These are phyloP conservation scores for Rhogogaster chlorosoma DNA, from an alignment of 2,888 invertebrate species.

Conservation along the genomic window DNA sequence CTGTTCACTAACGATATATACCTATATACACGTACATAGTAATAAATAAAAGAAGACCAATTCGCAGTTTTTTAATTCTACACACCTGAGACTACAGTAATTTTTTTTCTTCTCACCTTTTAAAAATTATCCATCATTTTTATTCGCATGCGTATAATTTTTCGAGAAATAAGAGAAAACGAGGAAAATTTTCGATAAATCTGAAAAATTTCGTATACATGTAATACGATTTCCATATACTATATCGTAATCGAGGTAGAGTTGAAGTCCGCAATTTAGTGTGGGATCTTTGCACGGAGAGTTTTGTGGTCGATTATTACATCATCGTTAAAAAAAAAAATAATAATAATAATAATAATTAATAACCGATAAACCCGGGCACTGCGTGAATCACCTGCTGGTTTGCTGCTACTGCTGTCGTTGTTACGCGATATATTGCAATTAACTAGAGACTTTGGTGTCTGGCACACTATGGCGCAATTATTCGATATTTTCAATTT, in stretches of 20 bases:
- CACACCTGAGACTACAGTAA: no score
- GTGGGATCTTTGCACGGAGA: neutral
- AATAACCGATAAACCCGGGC: neutral
- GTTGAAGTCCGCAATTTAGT: neutral
- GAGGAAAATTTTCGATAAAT: no score
- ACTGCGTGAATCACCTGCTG: conserved; percentile 5
- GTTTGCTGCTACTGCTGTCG: neutral
- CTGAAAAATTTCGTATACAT: no score
- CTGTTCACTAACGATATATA: neutral
- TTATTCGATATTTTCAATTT: neutral
- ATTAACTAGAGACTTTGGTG: neutral
- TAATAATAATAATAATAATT: neutral
- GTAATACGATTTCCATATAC: neutral
- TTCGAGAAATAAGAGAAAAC: no score
- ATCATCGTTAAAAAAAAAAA: neutral
- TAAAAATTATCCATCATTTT: no score
- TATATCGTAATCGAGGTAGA: neutral
- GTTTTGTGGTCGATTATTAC: neutral
- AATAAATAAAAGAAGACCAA: no score
- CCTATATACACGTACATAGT: neutral
- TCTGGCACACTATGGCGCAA: neutral
- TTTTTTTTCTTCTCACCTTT: no score
- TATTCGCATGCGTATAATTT: no score
- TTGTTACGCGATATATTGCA: neutral
- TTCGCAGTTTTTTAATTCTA: no score